Evolutionary conservation across 2,888 invertebrate genomes (phyloP).

Genomic region (Anoncus sp.): DNA sequence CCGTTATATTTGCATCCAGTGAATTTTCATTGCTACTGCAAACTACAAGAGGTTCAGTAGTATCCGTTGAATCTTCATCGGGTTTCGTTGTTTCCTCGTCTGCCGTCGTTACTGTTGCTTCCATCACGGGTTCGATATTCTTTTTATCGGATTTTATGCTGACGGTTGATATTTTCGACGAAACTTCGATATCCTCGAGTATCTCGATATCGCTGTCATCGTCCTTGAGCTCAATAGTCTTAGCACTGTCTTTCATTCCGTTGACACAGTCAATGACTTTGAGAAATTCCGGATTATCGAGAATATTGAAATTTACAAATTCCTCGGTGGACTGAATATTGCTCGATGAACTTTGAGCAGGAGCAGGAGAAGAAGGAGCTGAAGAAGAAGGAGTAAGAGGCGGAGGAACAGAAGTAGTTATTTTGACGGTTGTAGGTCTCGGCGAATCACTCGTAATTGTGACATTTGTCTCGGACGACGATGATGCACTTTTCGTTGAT

Average conservation of each 20-base stretch:
- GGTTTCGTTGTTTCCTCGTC: conserved; percentile 2
- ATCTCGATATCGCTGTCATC: conserved; percentile 81
- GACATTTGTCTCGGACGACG: conserved; percentile 2
- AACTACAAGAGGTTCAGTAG: conserved; percentile 34
- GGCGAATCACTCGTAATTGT: conserved; percentile 6
- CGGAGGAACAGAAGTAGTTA: conserved; percentile 64
- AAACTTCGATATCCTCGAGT: conserved; percentile 60
- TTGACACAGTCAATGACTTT: conserved; percentile 39
- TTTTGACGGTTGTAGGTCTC: conserved; percentile 48
- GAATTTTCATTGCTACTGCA: conserved; percentile 62
- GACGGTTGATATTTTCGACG: conserved; percentile 31
- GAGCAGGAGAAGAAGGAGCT: too few species aligned
- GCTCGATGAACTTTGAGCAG: conserved; percentile 51
- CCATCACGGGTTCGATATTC: background rate
- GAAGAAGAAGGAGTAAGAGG: too few species aligned
- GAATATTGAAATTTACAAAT: conserved; percentile 74
- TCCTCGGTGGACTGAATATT: conserved; percentile 69
- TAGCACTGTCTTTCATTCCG: conserved; percentile 14
- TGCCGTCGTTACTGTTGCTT: background rate
- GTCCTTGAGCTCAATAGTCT: conserved; percentile 30
- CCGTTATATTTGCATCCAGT: conserved; percentile 34
- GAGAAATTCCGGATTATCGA: conserved; percentile 74
- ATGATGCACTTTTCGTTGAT: background rate
- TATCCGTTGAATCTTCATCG: background rate
- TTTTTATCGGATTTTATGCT: conserved; percentile 10